These are phyloP conservation scores for Syngnathus acus DNA, from an alignment of 2,797 vertebrate genomes.

Conservation along the genomic window DNA sequence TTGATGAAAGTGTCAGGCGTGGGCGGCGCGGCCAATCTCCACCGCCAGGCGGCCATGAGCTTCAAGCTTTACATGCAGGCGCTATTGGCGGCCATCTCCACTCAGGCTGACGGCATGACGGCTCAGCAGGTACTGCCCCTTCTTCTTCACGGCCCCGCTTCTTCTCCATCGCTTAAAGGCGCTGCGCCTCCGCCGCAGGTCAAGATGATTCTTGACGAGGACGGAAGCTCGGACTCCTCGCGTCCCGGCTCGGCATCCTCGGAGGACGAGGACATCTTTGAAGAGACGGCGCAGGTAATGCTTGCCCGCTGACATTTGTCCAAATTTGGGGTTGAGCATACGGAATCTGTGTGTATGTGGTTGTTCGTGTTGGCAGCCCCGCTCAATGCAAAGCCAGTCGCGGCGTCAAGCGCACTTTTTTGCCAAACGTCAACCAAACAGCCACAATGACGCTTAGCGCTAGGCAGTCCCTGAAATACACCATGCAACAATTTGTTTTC, in stretches of 20 bases:
- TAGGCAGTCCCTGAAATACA: too few relatives aligned
- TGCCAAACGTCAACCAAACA: too few relatives aligned
- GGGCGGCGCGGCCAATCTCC: conserved; percentile 88
- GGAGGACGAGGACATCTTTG: conserved; percentile 97
- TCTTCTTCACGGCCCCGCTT: neutral
- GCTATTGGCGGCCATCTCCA: conserved; percentile 83
- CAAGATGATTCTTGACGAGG: conserved; percentile 88
- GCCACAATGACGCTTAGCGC: too few relatives aligned
- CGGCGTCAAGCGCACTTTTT: too few relatives aligned
- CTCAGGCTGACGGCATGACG: conserved; percentile 83
- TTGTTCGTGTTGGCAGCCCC: too few relatives aligned
- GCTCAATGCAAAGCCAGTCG: too few relatives aligned
- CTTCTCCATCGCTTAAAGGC: too few relatives aligned
- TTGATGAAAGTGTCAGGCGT: conserved; percentile 97
- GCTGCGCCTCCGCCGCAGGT: conserved; percentile 54
- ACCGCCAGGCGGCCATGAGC: conserved; percentile 95
- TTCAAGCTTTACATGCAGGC: conserved; percentile 97
- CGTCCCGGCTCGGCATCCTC: conserved; percentile 90
- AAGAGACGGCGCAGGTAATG: conserved; percentile 88
- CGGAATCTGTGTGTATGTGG: too few relatives aligned
- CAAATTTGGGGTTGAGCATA: too few relatives aligned
- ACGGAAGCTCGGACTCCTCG: conserved; percentile 88
- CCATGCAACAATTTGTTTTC: too few relatives aligned
- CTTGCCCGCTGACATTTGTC: accelerated
- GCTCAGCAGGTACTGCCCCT: conserved; percentile 70